Evolutionary conservation across 2,797 vertebrate species (phyloP).

Genomic region (Brotula barbata): DNA sequence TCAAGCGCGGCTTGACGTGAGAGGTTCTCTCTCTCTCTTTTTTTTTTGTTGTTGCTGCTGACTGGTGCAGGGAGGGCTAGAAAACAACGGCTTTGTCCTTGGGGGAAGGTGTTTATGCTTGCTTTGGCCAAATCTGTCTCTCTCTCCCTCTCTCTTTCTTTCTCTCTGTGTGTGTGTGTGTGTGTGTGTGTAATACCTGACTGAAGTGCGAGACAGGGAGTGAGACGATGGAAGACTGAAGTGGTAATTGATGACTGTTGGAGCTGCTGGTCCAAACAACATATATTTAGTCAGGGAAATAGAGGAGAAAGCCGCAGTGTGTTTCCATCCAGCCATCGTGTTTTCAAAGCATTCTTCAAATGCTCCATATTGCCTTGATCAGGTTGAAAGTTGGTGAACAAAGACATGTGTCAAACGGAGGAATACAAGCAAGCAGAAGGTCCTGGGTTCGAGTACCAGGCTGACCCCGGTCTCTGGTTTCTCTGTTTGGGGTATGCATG

Average conservation of each 20-base stretch:
- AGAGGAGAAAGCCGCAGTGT: neutral
- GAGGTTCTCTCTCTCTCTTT: too few species aligned
- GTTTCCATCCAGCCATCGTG: constrained; percentile 21
- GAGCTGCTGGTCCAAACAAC: constrained; percentile 36
- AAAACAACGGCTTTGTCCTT: constrained; percentile 72
- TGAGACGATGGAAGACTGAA: constrained; percentile 36
- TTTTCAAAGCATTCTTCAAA: constrained; percentile 20
- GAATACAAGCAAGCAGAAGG: neutral
- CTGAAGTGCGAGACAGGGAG: constrained; percentile 37
- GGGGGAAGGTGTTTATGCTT: constrained; percentile 68
- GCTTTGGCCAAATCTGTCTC: constrained; percentile 62
- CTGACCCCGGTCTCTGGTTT: too few species aligned
- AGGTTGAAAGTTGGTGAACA: neutral
- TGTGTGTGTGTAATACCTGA: constrained; percentile 24
- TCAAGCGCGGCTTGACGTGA: constrained; percentile 55
- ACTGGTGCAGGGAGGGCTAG: constrained; percentile 54
- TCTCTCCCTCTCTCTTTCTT: constrained; percentile 15
- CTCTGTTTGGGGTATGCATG: too few species aligned
- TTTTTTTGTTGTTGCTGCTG: constrained; percentile 53
- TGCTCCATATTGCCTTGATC: constrained; percentile 3
- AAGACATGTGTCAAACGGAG: neutral
- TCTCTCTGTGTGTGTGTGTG: constrained; percentile 7
- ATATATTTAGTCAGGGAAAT: constrained; percentile 36
- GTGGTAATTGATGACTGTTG: constrained; percentile 59
- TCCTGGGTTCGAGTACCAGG: too few species aligned